Evolutionary conservation across 2,888 invertebrate genomes (phyloP).

Genomic region (Dusona sp.): DNA sequence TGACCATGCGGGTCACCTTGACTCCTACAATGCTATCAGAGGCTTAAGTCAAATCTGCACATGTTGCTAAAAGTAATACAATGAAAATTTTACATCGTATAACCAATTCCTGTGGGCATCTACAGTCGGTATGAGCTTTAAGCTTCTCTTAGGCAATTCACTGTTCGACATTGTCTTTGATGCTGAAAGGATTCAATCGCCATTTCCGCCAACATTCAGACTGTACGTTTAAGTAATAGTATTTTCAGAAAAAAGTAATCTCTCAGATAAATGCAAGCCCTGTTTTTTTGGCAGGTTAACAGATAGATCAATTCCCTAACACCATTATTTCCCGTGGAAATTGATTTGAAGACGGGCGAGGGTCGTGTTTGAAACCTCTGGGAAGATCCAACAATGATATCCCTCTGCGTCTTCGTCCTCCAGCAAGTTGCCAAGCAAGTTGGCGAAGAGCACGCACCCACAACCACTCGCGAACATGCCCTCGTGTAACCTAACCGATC

Average conservation of each 20-base stretch:
- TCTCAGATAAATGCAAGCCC: not conserved
- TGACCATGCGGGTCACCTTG: slow-evolving; percentile 45
- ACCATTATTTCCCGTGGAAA: slow-evolving; percentile 40
- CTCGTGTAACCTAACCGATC: slow-evolving; percentile 29
- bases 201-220: not conserved
- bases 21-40: slow-evolving; percentile 5
- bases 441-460: slow-evolving; percentile 54
- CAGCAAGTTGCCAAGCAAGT: slow-evolving; percentile 56
- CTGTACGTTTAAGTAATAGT: not conserved
- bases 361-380: slow-evolving; percentile 20
- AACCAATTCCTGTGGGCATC: not conserved
- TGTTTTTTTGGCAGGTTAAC: not conserved
- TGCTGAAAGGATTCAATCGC: not conserved
- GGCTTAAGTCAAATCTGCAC: slow-evolving; percentile 42
- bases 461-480: slow-evolving; percentile 49
- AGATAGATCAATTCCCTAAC: not conserved
- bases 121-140: not conserved
- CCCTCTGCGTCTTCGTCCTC: slow-evolving; percentile 43
- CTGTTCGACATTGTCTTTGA: not conserved
- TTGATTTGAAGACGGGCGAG: slow-evolving; percentile 48
- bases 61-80: slow-evolving; percentile 37
- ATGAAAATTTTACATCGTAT: slow-evolving; percentile 13
- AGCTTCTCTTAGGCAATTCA: not conserved
- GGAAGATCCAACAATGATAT: slow-evolving; percentile 58
- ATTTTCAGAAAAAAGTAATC: not conserved